Evolutionary conservation across 2,888 invertebrate genomes (phyloP).

Genomic region (Zele albiditarsus): DNA sequence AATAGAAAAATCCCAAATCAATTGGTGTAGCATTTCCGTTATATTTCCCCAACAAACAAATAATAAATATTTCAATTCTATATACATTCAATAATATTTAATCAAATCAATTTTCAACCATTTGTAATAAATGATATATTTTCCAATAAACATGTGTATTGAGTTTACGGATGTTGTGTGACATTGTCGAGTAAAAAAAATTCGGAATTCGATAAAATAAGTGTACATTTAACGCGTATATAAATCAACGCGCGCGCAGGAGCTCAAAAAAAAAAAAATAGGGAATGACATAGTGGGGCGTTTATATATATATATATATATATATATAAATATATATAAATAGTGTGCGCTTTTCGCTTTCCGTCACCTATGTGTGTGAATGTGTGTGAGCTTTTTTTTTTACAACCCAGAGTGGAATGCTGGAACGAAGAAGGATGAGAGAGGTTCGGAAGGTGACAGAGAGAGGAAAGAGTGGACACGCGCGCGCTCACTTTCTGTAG

Average conservation of each 20-base stretch:
- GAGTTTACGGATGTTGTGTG: neutral
- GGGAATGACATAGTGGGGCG: neutral
- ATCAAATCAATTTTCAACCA: neutral
- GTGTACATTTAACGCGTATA: constrained; percentile 37
- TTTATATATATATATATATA: neutral
- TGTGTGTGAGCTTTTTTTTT: neutral
- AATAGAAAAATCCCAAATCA: too few relatives aligned
- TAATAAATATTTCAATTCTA: neutral
- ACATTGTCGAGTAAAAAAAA: constrained; percentile 38
- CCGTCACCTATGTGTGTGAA: constrained; percentile 17
- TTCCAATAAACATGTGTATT: constrained; percentile 1
- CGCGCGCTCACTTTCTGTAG: constrained; percentile 9
- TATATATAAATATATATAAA: too few relatives aligned
- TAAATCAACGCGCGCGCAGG: constrained; percentile 30
- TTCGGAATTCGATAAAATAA: constrained; percentile 49
- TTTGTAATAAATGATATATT: neutral
- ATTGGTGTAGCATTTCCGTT: too few relatives aligned
- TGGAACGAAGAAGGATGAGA: neutral
- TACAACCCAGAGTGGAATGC: neutral
- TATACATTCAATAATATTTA: neutral
- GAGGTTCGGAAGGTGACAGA: constrained; percentile 3
- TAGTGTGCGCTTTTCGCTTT: constrained; percentile 19
- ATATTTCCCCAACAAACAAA: neutral
- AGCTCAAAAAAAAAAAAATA: constrained; percentile 26
- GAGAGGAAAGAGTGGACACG: constrained; percentile 5